phyloP scores from a whole-genome alignment of 23 tunicate genomes.

The Phallusia fumigata region DNA sequence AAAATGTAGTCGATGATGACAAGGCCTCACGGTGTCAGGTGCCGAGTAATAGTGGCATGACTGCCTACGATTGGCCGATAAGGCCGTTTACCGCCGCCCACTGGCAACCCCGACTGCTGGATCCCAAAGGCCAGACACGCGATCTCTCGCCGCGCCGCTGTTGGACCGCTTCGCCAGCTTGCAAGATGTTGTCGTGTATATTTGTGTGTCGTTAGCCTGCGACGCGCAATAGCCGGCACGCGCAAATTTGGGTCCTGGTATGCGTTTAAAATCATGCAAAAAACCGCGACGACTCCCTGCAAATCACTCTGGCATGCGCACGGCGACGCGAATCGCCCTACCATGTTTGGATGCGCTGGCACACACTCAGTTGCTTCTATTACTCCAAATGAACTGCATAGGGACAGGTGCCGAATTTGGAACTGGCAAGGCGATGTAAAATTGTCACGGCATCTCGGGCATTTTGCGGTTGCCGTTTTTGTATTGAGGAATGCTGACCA shows the following conservation, averaged over 20 bases:
- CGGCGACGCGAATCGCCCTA: neutral
- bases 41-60: neutral
- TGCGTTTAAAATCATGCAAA: neutral
- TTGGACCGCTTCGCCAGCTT: no score
- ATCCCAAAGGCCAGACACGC: neutral
- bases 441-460: no score
- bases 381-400: neutral
- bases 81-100: constrained; percentile 5
- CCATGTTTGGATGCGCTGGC: neutral
- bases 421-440: neutral
- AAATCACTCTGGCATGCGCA: neutral
- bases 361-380: no score
- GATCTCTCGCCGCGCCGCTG: neutral
- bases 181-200: neutral
- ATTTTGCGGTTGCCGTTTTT: no score
- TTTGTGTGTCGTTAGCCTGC: neutral
- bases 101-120: neutral
- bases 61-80: neutral
- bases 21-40: neutral
- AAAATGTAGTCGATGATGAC: constrained; percentile 4
- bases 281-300: constrained; percentile 1
- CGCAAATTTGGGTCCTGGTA: neutral
- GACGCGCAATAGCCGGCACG: neutral
- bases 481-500: no score
- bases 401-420: neutral